Conservation (phyloP, 2,888 invertebrate species). For the Pheosia tremula region DNA sequence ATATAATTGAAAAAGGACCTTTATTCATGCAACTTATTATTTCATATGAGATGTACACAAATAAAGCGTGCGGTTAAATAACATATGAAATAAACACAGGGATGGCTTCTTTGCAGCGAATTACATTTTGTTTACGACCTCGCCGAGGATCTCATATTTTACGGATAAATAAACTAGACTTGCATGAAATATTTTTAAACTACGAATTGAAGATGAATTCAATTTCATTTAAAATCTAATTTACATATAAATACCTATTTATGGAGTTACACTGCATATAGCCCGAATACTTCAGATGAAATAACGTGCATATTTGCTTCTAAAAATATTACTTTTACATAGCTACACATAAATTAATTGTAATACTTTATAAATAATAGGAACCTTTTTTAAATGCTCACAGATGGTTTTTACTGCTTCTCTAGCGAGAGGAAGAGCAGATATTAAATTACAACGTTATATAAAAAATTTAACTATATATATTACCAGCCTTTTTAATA, state of each 20-base stretch:
- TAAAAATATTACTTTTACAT: too few relatives aligned
- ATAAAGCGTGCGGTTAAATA: conserved; percentile 12
- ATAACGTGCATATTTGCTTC: too few relatives aligned
- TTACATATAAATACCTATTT: too few relatives aligned
- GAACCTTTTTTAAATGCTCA: background rate
- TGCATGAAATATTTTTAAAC: background rate
- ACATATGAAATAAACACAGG: conserved; percentile 31
- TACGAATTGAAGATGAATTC: background rate
- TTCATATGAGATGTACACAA: background rate
- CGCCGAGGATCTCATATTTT: conserved; percentile 33
- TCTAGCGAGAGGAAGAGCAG: background rate
- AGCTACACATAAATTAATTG: too few relatives aligned
- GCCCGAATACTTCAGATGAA: too few relatives aligned
- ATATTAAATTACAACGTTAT: background rate
- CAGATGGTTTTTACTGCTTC: conserved; percentile 3
- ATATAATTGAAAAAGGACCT: too few relatives aligned
- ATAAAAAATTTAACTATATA: too few relatives aligned
- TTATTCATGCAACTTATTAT: too few relatives aligned
- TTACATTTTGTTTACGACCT: conserved; percentile 37
- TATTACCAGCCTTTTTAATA: too few relatives aligned
- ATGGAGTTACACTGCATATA: too few relatives aligned
- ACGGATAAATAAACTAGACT: conserved; percentile 8
- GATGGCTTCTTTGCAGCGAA: conserved; percentile 26
- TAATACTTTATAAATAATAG: too few relatives aligned
- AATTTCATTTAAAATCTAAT: background rate